phyloP scores from a whole-genome alignment of 2,113 vertebrate genomes.

The Corydoras sp. region DNA sequence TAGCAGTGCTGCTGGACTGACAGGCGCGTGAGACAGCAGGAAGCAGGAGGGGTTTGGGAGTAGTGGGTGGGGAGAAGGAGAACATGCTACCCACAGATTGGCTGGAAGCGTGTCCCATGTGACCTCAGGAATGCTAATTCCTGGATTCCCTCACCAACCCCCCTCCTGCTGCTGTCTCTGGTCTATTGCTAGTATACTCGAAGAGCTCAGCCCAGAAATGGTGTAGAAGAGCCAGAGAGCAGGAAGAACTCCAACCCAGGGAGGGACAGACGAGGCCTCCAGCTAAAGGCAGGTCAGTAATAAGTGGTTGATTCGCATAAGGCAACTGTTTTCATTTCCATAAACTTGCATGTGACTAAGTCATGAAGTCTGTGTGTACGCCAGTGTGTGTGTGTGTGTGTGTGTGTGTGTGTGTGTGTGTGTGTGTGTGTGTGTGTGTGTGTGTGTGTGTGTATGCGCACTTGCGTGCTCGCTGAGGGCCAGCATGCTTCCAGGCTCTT shows the following conservation, averaged over 20 bases:
- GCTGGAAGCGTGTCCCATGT: slow-evolving; percentile 50
- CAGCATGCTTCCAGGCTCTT: slow-evolving; percentile 39
- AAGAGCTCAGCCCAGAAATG: slow-evolving; percentile 57
- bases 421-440: slow-evolving; percentile 15
- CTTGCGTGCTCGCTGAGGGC: slow-evolving; percentile 30
- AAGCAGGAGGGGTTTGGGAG: slow-evolving; percentile 19
- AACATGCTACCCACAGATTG: slow-evolving; percentile 45
- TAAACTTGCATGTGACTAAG: slow-evolving; percentile 1
- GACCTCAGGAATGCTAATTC: slow-evolving; percentile 65
- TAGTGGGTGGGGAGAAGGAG: slow-evolving; percentile 35
- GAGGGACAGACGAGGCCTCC: slow-evolving; percentile 37
- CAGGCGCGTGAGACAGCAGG: slow-evolving; percentile 49
- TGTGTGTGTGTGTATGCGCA: slow-evolving; percentile 25
- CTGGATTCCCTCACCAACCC: slow-evolving; percentile 42
- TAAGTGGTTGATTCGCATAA: slow-evolving; percentile 4
- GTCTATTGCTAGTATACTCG: slow-evolving; percentile 49
- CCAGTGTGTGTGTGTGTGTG: slow-evolving; percentile 23
- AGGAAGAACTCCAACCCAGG: slow-evolving; percentile 38
- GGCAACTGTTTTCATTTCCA: slow-evolving; percentile 7
- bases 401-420: slow-evolving; percentile 19
- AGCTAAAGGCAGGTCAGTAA: slow-evolving; percentile 52
- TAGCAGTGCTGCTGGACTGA: slow-evolving; percentile 56
- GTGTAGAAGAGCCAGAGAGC: slow-evolving; percentile 52
- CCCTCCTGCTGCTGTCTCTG: slow-evolving; percentile 38
- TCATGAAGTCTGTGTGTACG: slow-evolving; percentile 19